phyloP scores from a whole-genome alignment of 2,888 invertebrate genomes.

The Epistrophella euchroma region DNA sequence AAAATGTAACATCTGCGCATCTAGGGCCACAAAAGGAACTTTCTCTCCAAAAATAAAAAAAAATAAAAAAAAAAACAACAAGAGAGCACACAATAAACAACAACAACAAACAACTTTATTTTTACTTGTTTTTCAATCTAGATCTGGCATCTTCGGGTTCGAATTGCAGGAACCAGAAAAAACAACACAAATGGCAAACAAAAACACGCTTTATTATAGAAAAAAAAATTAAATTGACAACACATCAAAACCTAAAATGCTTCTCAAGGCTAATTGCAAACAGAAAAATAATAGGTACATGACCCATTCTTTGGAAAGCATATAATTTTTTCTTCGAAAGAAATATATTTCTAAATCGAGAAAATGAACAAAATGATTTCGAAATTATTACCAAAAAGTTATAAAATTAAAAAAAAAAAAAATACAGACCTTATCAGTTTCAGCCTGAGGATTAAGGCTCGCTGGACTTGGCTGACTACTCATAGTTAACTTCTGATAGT shows the following conservation, averaged over 20 bases:
- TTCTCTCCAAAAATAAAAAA: constrained; percentile 50
- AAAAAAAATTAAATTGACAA: constrained; percentile 18
- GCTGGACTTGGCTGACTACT: constrained; percentile 92
- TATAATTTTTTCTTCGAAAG: background rate
- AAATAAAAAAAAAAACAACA: constrained; percentile 23
- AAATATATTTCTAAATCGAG: background rate
- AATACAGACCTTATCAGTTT: constrained; percentile 87
- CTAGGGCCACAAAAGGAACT: constrained; percentile 52
- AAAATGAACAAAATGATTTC: background rate
- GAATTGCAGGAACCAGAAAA: background rate
- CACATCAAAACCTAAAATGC: constrained; percentile 13
- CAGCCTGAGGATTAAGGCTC: constrained; percentile 87
- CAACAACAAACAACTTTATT: constrained; percentile 26
- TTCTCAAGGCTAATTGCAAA: constrained; percentile 21
- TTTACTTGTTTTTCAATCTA: constrained; percentile 34
- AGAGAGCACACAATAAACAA: background rate
- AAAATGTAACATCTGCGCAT: constrained; percentile 20
- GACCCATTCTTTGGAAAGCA: background rate
- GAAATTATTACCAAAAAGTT: background rate
- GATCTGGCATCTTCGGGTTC: constrained; percentile 29
- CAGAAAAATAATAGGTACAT: background rate
- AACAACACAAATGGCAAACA: constrained; percentile 13
- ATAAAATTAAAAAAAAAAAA: background rate
- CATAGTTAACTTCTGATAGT: constrained; percentile 84
- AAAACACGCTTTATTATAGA: constrained; percentile 18